Conservation (phyloP, 2,113 vertebrate species). For the Pseudorasbora parva region DNA sequence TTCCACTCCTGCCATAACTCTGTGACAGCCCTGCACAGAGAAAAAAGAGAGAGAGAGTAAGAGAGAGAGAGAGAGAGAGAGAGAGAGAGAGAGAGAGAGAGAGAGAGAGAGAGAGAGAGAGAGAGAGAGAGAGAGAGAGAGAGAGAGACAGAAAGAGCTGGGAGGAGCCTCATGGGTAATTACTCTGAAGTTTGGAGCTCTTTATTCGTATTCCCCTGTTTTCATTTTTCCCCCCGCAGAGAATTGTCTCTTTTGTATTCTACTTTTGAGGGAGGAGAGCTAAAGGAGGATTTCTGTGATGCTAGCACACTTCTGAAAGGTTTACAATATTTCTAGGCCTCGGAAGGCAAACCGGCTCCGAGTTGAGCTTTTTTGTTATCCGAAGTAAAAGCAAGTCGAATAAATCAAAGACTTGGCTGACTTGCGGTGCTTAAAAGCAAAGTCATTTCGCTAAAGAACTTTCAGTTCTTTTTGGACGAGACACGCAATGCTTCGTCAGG, state of each 20-base stretch:
- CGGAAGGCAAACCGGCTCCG: neutral
- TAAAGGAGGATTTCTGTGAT: constrained; percentile 35
- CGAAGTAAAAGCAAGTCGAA: neutral
- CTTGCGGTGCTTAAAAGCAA: constrained; percentile 22
- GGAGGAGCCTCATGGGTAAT: constrained; percentile 46
- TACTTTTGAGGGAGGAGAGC: constrained; percentile 45
- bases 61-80: constrained; percentile 1
- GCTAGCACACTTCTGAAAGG: constrained; percentile 20
- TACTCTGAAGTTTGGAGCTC: constrained; percentile 28
- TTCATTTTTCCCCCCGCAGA: neutral
- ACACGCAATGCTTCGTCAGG: constrained; percentile 10
- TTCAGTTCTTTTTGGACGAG: constrained; percentile 15
- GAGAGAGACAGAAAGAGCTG: neutral
- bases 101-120: constrained; percentile 2
- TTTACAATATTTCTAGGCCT: constrained; percentile 14
- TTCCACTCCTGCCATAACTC: constrained; percentile 69
- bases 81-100: neutral
- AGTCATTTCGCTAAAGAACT: constrained; percentile 10
- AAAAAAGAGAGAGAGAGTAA: too few species aligned
- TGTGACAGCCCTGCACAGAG: constrained; percentile 60
- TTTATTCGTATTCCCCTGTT: constrained; percentile 18
- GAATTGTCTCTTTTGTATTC: constrained; percentile 24
- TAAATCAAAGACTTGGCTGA: constrained; percentile 32
- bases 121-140: neutral
- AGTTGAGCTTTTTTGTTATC: constrained; percentile 20